phyloP scores from a whole-genome alignment of 1,140 invertebrate species.

The Hetaerina americana region DNA sequence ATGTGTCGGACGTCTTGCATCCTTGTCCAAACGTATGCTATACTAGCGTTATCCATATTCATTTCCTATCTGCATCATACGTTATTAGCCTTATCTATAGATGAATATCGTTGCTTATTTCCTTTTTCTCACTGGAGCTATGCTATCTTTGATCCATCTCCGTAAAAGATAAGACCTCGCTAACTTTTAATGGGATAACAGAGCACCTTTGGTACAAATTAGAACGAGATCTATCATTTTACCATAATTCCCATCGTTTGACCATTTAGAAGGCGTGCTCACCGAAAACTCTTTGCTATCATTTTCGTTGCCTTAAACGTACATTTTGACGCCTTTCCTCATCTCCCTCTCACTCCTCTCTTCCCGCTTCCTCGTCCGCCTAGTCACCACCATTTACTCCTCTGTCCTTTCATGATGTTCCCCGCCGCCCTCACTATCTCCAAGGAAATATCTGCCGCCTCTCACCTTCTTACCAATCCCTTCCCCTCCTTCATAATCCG shows the following conservation, averaged over 20 bases:
- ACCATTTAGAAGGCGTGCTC: background rate
- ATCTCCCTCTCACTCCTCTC: background rate
- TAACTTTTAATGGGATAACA: background rate
- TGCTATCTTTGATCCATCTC: too few species aligned
- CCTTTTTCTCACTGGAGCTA: too few species aligned
- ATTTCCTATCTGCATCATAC: too few species aligned
- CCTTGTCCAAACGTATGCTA: too few species aligned
- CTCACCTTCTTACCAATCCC: background rate
- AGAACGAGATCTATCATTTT: background rate
- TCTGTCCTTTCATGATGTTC: background rate
- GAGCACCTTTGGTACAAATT: background rate
- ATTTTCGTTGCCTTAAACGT: background rate
- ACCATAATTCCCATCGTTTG: background rate
- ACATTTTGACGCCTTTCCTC: background rate
- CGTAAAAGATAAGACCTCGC: too few species aligned
- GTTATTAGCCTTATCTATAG: too few species aligned
- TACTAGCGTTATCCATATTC: too few species aligned
- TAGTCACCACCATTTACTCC: background rate
- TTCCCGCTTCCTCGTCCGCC: background rate
- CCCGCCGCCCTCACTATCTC: background rate
- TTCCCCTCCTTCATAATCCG: background rate
- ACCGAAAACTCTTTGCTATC: background rate
- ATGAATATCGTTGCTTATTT: too few species aligned
- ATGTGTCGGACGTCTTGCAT: too few species aligned
- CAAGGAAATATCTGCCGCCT: background rate